Base-by-base conservation (phyloP, 2,113 vertebrate species). In the Periophthalmus modestus region DNA sequence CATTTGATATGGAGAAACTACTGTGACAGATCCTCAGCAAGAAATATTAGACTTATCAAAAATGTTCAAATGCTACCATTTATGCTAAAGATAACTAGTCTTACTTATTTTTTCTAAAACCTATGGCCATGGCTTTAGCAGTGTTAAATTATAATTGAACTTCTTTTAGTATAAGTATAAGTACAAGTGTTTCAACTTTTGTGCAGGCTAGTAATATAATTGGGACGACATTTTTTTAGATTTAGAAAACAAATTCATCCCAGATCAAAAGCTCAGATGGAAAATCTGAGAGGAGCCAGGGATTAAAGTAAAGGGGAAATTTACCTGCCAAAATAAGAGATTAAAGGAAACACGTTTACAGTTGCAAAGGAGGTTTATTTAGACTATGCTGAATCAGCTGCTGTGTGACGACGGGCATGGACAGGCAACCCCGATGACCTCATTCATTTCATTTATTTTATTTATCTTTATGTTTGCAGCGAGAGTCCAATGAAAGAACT, bases 361-460 rank as follows among this genome's bases (percentile, higher is more conserved):
- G 1, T 47, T 65, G 63, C 80, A 28, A 65, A 81, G 50, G 63
- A 80, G 68, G 72, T 14, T 68, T 79, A 80, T 74, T 79, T 87
- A 47, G 62, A 28, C 59, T 58, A 73, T 62, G 85, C 84, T 92
- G 82, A 92, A 83, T 89, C 85, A 89, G 76, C 71, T 63, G 61
- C 67, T 77, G 43, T 72, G 77, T 69, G 85, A 69, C 76, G n/a
- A 39, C 66, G 15, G 34, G 76, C 77, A 83, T 72, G 81, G 68
- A 73, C 81, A 68, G 69, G 75, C 68, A 68, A 83, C 68, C 83
- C 58, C 23, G 79, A 89, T n/a, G n/a, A n/a, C 74, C 65, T 65
- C 23, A 28, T 28, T 28, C 28, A 28, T 28, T 28, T 28, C 28
- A 28, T 28, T 28, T 28, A 28, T 28, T 28, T 28, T 28, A 2